phyloP scores from a whole-genome alignment of 2,888 invertebrate genomes.

The Falcaria lacertinaria region DNA sequence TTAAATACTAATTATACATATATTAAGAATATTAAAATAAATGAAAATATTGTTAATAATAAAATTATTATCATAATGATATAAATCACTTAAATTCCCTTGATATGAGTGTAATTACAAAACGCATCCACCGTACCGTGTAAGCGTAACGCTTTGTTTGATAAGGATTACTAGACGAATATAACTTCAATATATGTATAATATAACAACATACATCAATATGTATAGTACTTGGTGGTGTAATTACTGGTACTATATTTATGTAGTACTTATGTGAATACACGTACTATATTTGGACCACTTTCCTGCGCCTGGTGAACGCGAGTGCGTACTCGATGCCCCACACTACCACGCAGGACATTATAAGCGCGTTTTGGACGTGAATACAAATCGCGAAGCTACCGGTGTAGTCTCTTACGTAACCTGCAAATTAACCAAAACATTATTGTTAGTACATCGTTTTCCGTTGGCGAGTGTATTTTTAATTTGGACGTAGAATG shows the following conservation, averaged over 20 bases:
- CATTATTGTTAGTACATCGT: background rate
- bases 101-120: background rate
- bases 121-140: background rate
- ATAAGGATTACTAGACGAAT: conserved; percentile 8
- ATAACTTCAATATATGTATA: conserved; percentile 1
- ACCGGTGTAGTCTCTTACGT: conserved; percentile 83
- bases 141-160: conserved; percentile 7
- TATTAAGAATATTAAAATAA: too few relatives aligned
- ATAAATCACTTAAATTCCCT: too few relatives aligned
- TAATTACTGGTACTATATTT: too few relatives aligned
- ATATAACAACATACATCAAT: background rate
- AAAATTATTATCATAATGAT: too few relatives aligned
- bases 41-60: too few relatives aligned
- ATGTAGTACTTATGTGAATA: background rate
- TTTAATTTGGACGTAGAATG: too few relatives aligned
- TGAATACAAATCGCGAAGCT: conserved; percentile 86
- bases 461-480: too few relatives aligned
- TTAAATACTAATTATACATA: too few relatives aligned
- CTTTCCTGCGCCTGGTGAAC: conserved; percentile 64
- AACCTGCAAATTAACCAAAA: conserved; percentile 72
- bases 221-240: too few relatives aligned
- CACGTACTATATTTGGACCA: conserved; percentile 62
- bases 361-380: conserved; percentile 84
- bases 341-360: conserved; percentile 85
- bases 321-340: conserved; percentile 80